Percentiles rank a stretch among this genome's conserved stretches.
phyloP scores from a whole-genome alignment of 2,888 invertebrate species.

The Automeris io region DNA sequence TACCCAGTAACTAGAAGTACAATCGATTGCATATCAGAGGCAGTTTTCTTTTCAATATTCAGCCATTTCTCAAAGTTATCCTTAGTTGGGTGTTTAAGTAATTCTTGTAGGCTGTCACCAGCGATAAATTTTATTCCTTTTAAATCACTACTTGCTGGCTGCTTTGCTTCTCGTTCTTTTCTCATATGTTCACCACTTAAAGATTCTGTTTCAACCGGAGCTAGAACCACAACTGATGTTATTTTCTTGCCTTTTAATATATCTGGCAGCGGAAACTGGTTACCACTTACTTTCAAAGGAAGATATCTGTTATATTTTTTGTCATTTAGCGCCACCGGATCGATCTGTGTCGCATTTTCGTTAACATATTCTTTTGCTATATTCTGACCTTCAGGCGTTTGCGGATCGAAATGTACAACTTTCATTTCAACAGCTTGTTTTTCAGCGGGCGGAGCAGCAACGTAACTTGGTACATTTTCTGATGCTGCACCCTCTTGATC shows the following conservation, averaged over 20 bases:
- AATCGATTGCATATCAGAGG: slow-evolving; percentile 86
- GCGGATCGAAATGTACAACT: slow-evolving; percentile 88
- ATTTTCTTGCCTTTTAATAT: slow-evolving; percentile 85
- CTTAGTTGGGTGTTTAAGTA: slow-evolving; percentile 84
- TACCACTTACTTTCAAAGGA: slow-evolving; percentile 89
- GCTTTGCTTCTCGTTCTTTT: slow-evolving; percentile 73
- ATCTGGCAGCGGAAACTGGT: slow-evolving; percentile 90
- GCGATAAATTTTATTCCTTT: slow-evolving; percentile 85
- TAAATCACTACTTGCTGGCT: slow-evolving; percentile 73
- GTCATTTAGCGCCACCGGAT: slow-evolving; percentile 84
- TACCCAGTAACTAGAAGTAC: slow-evolving; percentile 89
- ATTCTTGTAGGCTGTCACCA: slow-evolving; percentile 84
- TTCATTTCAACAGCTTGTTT: slow-evolving; percentile 86
- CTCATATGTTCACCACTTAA: slow-evolving; percentile 65
- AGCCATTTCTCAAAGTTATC: slow-evolving; percentile 90
- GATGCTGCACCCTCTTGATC: slow-evolving; percentile 78
- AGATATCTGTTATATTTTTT: slow-evolving; percentile 89
- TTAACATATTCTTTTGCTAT: slow-evolving; percentile 84
- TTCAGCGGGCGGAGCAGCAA: slow-evolving; percentile 38
- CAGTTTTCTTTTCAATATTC: slow-evolving; percentile 84
- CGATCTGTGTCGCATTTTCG: slow-evolving; percentile 83
- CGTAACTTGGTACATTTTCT: slow-evolving; percentile 61
- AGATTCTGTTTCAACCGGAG: slow-evolving; percentile 86
- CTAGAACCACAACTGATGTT: slow-evolving; percentile 90
- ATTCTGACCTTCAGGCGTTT: slow-evolving; percentile 82